These are phyloP conservation scores for Coranthus polyacanthus DNA, from an alignment of 2,797 vertebrate genomes.

Conservation along the genomic window DNA sequence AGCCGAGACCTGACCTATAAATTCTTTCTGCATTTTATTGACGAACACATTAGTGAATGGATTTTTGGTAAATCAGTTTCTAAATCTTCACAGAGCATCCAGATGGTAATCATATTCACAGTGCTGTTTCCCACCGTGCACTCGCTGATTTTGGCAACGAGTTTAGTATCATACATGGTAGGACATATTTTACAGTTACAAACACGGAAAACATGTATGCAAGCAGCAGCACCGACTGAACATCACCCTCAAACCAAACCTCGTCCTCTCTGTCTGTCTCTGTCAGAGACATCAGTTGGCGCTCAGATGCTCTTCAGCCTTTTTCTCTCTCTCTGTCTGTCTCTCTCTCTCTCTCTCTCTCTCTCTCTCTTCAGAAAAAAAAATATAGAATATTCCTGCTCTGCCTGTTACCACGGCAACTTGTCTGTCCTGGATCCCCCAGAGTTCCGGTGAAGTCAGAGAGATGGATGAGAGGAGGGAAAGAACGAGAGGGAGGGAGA, in stretches of 20 bases:
- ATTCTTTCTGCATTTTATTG: constrained; percentile 25
- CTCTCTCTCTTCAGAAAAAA: constrained; percentile 47
- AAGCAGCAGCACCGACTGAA: constrained; percentile 42
- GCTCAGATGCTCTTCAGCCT: constrained; percentile 64
- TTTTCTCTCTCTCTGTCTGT: constrained; percentile 41
- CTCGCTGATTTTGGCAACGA: constrained; percentile 21
- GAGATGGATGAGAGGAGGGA: constrained; percentile 80
- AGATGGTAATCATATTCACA: constrained; percentile 21
- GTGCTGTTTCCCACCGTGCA: constrained; percentile 5
- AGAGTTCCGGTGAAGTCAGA: constrained; percentile 82
- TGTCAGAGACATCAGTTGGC: constrained; percentile 59
- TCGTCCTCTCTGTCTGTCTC: constrained; percentile 54
- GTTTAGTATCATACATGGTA: constrained; percentile 27
- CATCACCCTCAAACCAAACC: constrained; percentile 57
- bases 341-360: constrained; percentile 34
- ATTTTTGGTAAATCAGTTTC: constrained; percentile 28
- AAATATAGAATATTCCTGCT: constrained; percentile 70
- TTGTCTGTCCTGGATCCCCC: constrained; percentile 85
- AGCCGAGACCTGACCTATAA: constrained; percentile 35
- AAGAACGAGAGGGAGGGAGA: constrained; percentile 50
- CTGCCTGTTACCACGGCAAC: constrained; percentile 88
- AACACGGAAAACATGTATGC: constrained; percentile 37
- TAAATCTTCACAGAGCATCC: constrained; percentile 20
- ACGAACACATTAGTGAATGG: constrained; percentile 32
- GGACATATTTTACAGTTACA: constrained; percentile 48